Percentiles rank a stretch among this genome's conserved stretches.
Evolutionary conservation across 2,888 invertebrate genomes (phyloP).

Genomic region (Subacronicta megacephala): DNA sequence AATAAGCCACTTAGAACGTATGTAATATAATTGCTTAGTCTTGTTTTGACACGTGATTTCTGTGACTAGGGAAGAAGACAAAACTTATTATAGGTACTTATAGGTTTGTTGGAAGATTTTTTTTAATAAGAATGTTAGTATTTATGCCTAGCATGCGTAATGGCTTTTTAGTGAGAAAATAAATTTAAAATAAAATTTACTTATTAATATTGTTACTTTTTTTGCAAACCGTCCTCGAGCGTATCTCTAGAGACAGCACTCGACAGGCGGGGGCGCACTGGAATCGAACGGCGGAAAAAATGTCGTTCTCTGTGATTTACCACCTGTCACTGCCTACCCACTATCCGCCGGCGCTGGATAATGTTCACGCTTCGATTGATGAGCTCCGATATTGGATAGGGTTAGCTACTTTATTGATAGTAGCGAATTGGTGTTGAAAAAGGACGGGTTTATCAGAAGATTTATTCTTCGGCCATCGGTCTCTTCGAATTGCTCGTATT

Average conservation of each 20-base stretch:
- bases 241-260: slow-evolving; percentile 86
- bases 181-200: no score
- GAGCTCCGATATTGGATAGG: slow-evolving; percentile 54
- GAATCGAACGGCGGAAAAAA: slow-evolving; percentile 79
- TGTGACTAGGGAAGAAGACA: no score
- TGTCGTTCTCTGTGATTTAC: slow-evolving; percentile 86
- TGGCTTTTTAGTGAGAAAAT: no score
- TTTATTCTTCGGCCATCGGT: slow-evolving; percentile 26
- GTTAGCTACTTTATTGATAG: slow-evolving; percentile 53
- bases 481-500: neutral
- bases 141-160: no score
- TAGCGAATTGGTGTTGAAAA: slow-evolving; percentile 35
- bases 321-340: slow-evolving; percentile 64
- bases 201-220: slow-evolving; percentile 1
- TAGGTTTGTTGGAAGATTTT: no score
- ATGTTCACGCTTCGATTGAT: slow-evolving; percentile 58
- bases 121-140: no score
- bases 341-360: slow-evolving; percentile 52
- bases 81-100: no score
- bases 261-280: slow-evolving; percentile 67
- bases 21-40: no score
- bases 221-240: slow-evolving; percentile 67
- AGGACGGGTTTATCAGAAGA: slow-evolving; percentile 18
- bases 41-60: no score
- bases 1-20: no score